Percentiles rank a stretch among this genome's conserved stretches.
These are phyloP conservation scores for Sebastes umbrosus DNA, from an alignment of 2,797 vertebrate genomes.

Conservation along the genomic window DNA sequence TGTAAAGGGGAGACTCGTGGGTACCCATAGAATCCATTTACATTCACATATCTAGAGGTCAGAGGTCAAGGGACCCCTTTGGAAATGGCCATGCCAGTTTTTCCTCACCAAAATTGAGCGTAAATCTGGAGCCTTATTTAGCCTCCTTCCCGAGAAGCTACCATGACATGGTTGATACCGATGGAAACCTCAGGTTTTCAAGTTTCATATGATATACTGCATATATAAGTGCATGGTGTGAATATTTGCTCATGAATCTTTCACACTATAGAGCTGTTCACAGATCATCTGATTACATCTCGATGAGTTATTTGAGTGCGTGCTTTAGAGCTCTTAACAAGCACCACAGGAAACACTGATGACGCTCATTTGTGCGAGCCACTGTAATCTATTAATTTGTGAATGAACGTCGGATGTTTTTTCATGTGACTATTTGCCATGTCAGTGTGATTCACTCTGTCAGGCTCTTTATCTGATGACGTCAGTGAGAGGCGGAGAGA, in stretches of 20 bases:
- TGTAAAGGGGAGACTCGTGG: too few relatives aligned
- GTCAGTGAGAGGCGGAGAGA: conserved; percentile 23
- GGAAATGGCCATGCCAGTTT: too few relatives aligned
- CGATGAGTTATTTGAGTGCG: background rate
- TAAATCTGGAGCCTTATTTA: accelerated
- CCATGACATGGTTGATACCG: too few relatives aligned
- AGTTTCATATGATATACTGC: too few relatives aligned
- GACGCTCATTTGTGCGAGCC: background rate
- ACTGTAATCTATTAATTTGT: background rate
- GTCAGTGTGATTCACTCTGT: conserved; percentile 7
- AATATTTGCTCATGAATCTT: too few relatives aligned
- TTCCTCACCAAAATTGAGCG: too few relatives aligned
- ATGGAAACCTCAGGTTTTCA: too few relatives aligned
- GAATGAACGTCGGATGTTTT: background rate
- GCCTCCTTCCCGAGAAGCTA: too few relatives aligned
- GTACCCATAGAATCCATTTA: too few relatives aligned
- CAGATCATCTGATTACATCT: background rate
- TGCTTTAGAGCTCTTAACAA: background rate
- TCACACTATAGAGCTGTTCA: background rate
- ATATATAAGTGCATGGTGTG: too few relatives aligned
- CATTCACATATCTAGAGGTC: too few relatives aligned
- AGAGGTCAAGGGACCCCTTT: too few relatives aligned
- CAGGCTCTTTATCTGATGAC: conserved; percentile 10
- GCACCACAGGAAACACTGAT: background rate
- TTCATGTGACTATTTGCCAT: background rate